Conservation (phyloP, 1,140 invertebrate species). For the Philaenus spumarius region DNA sequence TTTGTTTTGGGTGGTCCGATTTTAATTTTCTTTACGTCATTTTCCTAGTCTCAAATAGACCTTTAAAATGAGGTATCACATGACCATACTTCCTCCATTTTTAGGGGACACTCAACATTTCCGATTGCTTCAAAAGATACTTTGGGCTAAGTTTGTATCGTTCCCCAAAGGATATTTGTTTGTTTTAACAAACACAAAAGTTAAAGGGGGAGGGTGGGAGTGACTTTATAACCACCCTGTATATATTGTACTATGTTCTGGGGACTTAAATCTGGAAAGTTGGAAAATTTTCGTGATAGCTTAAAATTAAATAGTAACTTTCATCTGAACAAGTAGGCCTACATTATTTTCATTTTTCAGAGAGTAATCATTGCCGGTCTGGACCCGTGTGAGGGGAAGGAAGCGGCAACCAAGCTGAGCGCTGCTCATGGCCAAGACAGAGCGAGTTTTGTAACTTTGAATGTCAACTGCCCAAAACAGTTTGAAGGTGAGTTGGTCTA, state of each 20-base stretch:
- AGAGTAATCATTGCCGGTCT: slow-evolving; percentile 18
- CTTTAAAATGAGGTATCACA: too few relatives aligned
- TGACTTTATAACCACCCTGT: too few relatives aligned
- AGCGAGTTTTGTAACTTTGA: slow-evolving; percentile 17
- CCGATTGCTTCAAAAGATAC: too few relatives aligned
- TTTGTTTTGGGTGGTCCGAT: too few relatives aligned
- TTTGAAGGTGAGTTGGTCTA: slow-evolving; percentile 24
- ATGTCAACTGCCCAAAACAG: slow-evolving; percentile 15
- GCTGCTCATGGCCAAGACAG: slow-evolving; percentile 17
- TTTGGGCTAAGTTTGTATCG: too few relatives aligned
- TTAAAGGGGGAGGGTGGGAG: too few relatives aligned
- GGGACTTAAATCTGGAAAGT: neutral
- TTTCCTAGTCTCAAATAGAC: too few relatives aligned
- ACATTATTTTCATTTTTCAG: slow-evolving; percentile 5
- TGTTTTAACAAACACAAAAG: too few relatives aligned
- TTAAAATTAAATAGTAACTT: neutral
- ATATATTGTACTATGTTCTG: neutral
- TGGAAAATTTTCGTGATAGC: neutral
- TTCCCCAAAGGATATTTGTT: too few relatives aligned
- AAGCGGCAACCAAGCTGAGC: slow-evolving; percentile 16
- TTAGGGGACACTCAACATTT: too few relatives aligned
- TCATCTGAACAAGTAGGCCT: neutral
- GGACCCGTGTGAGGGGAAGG: slow-evolving; percentile 14
- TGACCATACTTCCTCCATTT: neutral
- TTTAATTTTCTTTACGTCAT: too few relatives aligned